Evolutionary conservation across 2,888 invertebrate genomes (phyloP).

Genomic region (Quadroppia sp.): DNA sequence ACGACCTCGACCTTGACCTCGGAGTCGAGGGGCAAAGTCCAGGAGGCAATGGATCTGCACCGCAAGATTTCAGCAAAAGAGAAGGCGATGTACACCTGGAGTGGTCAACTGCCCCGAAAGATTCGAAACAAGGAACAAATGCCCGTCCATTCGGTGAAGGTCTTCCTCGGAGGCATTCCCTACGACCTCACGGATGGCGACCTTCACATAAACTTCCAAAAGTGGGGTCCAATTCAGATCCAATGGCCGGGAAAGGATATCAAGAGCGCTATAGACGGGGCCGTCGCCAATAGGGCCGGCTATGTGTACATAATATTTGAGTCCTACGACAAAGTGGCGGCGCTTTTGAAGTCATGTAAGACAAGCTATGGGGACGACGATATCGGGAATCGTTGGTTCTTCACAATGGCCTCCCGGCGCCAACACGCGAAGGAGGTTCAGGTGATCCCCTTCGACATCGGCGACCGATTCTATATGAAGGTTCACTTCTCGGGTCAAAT

Average conservation of each 20-base stretch:
- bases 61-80: slow-evolving; percentile 31
- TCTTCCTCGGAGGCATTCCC: slow-evolving; percentile 92
- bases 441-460: slow-evolving; percentile 93
- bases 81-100: slow-evolving; percentile 79
- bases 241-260: slow-evolving; percentile 85
- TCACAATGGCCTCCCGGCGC: slow-evolving; percentile 73
- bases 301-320: slow-evolving; percentile 95
- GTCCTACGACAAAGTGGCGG: slow-evolving; percentile 82
- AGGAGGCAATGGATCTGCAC: background rate
- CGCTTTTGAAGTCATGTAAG: slow-evolving; percentile 76
- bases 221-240: slow-evolving; percentile 80
- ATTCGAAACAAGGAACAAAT: slow-evolving; percentile 70
- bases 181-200: slow-evolving; percentile 88
- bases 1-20: too few relatives aligned
- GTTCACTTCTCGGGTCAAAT: slow-evolving; percentile 61
- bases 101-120: slow-evolving; percentile 74
- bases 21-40: too few relatives aligned
- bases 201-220: slow-evolving; percentile 74
- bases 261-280: background rate
- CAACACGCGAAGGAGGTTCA: slow-evolving; percentile 84
- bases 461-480: slow-evolving; percentile 75
- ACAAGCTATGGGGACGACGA: slow-evolving; percentile 63
- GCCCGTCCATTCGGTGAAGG: slow-evolving; percentile 68
- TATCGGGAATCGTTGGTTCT: slow-evolving; percentile 79
- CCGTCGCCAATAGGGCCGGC: slow-evolving; percentile 67